Base-by-base conservation (phyloP, 2,113 vertebrate genomes). In the Dissostichus mawsoni region DNA sequence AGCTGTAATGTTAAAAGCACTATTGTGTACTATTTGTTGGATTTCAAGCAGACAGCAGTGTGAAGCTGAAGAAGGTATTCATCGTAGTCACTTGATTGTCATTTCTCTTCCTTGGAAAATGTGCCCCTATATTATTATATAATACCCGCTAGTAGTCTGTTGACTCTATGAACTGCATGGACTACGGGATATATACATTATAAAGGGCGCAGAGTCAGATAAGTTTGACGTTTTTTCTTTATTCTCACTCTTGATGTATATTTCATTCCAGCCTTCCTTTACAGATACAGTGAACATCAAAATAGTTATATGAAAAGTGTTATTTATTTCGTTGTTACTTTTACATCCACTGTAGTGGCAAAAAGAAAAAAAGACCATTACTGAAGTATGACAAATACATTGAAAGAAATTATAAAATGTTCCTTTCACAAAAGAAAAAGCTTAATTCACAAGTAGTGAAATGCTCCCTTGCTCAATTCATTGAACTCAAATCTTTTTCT, bases 41-140 rank as follows among this genome's bases (percentile, higher is more conserved):
- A 65, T 79, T 23, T 80, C n/a, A 65, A 58, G 61, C 52, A 68
- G 55, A 36, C 71, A 70, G 51, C 63, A 52, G 66, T 33, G 55
- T 80, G 58, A 78, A 68, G 73, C 63, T 72, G 67, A 67, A 36
- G 23, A 9, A 25, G 29, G 68, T 66, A 70, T 79, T 78, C 74
- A 45, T 76, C 14, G 13, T 18, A n/a, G 12, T 68, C 55, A 64
- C 23, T 75, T 62, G 3, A 13, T 20, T 12, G 33, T 23, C 44
- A 45, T 52, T 29, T 29, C 29, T 29, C 29, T 25, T 25, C 25
- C 25, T 16, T 48, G 50, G 23, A 8, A 76, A 68, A 68, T 18
- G 36, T 25, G 25, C 25, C 25, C 25, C 25, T 25, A 25, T 25
- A 25, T 25, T 29, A 29, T 41, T 41, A 41, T 41, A 7, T 8